Base-by-base conservation (phyloP, 2,113 vertebrate species). In the Siphamia tubifer region DNA sequence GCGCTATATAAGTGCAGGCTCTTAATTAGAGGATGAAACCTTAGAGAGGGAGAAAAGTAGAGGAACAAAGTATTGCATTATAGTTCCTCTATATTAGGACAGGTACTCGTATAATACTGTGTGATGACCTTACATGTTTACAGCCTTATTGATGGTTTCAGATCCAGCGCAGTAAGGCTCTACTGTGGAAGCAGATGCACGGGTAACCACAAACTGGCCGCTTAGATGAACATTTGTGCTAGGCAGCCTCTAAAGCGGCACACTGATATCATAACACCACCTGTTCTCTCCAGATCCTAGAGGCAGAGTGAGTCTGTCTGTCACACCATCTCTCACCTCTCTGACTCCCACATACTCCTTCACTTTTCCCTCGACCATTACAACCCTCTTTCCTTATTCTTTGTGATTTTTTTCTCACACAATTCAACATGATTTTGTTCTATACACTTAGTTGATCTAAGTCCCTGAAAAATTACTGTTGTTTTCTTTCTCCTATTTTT, bases 181-280 rank as follows among this genome's bases (percentile, higher is more conserved):
- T 43, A 74, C 68, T 66, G 47, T 75, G 52, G 35, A 62, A 85
- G 61, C 86, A 90, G 84, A 79, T 90, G 88, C 77, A 57, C 47
- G 42, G 68, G 66, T 81, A 85, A 74, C 80, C 52, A 28, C 80
- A 84, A 85, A 86, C 85, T 87, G 79, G 77, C 68, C 61, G 54
- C 82, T 86, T 66, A 85, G 79, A 81, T 76, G 79, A 86, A 76
- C 83, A 85, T 86, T 87, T 83, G 77, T 86, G 81, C 60, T 49
- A 66, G 63, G 58, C 71, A 69, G 77, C 72, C 79, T 75, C 79
- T 53, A 38, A 84, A 89, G 87, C 77, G 24, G 77, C 10, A 10
- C 27, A 4, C 74, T 63, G 68, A 80, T 81, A 86, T 84, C 79
- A 85, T 81, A 85, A 82, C 87, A 87, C 84, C 87, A 89, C 85